phyloP scores from a whole-genome alignment of 2,888 invertebrate genomes.

The Cepaea hortensis region DNA sequence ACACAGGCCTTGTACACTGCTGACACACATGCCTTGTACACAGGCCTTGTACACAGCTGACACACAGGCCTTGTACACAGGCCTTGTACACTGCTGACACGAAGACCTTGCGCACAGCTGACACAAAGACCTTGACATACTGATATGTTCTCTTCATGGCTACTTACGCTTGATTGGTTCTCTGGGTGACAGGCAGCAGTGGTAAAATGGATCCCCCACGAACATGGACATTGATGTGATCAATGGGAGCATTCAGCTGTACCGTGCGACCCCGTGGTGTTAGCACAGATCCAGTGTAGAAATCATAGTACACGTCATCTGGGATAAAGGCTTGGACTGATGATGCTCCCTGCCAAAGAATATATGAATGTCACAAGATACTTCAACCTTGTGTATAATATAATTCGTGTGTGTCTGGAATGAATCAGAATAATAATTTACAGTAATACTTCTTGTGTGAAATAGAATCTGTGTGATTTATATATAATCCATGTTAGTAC shows the following conservation, averaged over 20 bases:
- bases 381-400: too few species aligned
- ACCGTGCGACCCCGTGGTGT: conserved; percentile 72
- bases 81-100: too few species aligned
- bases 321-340: conserved; percentile 70
- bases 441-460: too few species aligned
- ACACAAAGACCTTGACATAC: too few species aligned
- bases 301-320: conserved; percentile 68
- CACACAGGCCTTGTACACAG: too few species aligned
- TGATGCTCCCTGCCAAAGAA: not conserved
- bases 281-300: conserved; percentile 58
- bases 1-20: too few species aligned
- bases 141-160: too few species aligned
- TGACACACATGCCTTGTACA: too few species aligned
- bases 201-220: conserved; percentile 86
- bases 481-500: not conserved
- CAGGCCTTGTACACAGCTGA: too few species aligned
- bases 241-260: conserved; percentile 80
- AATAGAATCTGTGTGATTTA: not conserved
- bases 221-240: conserved; percentile 81
- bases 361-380: not conserved
- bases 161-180: conserved; percentile 79
- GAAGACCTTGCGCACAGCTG: too few species aligned
- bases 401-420: too few species aligned
- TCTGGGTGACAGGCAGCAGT: conserved; percentile 78
- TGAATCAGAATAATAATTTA: too few species aligned